Evolutionary conservation across 2,113 vertebrate genomes (phyloP), one percentile per base, ranked within the genome.

Genomic region (Pan paniscus): DNA sequence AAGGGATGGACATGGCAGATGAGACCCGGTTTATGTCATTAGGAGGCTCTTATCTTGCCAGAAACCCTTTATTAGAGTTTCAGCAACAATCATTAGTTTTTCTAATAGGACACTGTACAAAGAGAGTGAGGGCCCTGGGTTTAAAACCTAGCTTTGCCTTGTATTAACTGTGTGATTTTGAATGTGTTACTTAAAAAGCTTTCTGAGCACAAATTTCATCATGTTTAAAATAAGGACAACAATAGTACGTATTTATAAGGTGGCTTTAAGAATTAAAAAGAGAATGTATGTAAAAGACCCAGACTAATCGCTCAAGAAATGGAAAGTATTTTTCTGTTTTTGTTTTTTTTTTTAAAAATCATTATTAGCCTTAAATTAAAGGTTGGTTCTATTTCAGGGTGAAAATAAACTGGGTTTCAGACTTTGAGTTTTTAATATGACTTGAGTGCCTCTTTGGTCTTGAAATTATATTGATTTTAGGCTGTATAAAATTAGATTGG

Each of bases 101-200:
- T 55, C 52, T 76, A 73, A 57, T 4, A 61, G 68, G 70, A 81
- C 0, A 43, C 30, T 14, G 16, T 43, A 40, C 8, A 32, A 67
- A 46, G 70, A 97, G 27, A 86, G 38, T 7, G 30, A 86, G n/a
- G 67, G 6, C 22, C 2, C 5, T 61, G 20, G 22, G 4, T 87
- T 96, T 75, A 90, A 95, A 97, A 94, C 17, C 16, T 46, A 76
- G 46, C 13, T 70, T 46, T 84, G 50, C 13, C 52, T 93, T 59
- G 68, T 81, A 76, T 22, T 55, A 40, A 70, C 48, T 43, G 81
- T 55, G 32, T 84, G 23, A 57, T 38, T 75, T 92, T 40, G 67
- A 50, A 78, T 35, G 50, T 82, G 52, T 87, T 82, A 89, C 23
- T 75, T 89, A 23, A 83, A 93, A 93, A 87, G 18, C 64, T 92